Base-by-base conservation (phyloP, 2,888 invertebrate genomes). In the Lasioglossum calceatum region DNA sequence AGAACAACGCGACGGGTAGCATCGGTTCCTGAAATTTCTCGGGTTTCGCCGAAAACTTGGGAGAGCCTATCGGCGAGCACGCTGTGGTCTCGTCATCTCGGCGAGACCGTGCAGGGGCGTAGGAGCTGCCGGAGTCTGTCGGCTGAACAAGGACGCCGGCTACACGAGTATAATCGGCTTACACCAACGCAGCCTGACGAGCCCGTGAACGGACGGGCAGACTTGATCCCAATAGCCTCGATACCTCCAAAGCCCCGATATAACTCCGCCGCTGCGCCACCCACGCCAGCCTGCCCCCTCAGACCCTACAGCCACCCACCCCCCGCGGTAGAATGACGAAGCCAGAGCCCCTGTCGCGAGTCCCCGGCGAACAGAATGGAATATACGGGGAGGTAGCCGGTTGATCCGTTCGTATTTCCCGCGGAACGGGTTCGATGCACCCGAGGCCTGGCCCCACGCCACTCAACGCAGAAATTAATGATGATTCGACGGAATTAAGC, bases 121-220 rank as follows among this genome's bases (percentile, higher is more conserved):
- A 39, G 58, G 64, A 73, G 54, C 71, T 27, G 32, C 32, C 14
- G 27, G 64, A 32, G 70, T 54, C 58, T 71, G 80, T 81, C 54
- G 80, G 75, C 47, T 67, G 77, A 86, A 71, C 86, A 75, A 84
- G 84, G 82, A 78, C 58, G 78, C 67, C 61, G 71, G 70, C 79
- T 89, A 87, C 87, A 88, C 89, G 92, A 90, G 92, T 93, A 93
- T 94, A 94, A 94, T 94, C 94, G 93, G 94, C 94, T 94, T 94
- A 94, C 89, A 93, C 91, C 91, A 91, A 92, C 92, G 92, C 91
- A 90, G 90, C 84, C 91, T 91, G 92, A 93, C 92, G 90, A 89
- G 90, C 88, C 90, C 85, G 85, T 89, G 90, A 89, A 89, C 90
- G 89, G 91, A 88, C 92, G 89, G 89, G 89, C 90, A 90, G 90